Base-by-base conservation (phyloP, 2,888 invertebrate species). In the Odontothrips loti region DNA sequence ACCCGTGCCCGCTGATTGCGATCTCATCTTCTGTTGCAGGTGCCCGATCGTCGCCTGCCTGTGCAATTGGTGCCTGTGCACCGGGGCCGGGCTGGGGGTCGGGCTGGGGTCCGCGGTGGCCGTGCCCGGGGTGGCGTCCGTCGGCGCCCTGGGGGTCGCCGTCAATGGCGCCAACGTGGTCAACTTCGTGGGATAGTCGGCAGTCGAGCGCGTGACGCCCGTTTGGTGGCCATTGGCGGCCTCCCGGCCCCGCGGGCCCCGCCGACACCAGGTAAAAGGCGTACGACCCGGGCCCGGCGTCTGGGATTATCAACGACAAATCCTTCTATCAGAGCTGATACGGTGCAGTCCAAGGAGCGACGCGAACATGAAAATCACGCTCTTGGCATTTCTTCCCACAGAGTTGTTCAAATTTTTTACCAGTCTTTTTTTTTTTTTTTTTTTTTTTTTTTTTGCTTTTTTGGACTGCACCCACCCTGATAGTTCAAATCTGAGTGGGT, bases 61-160 rank as follows among this genome's bases (percentile, higher is more conserved):
- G 1, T 75, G 68, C 68, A 75, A 27, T 75, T 75, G n/a, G 23
- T 75, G 68, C 68, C 68, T 27, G 68, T 75, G 68, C 68, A 23
- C 68, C 68, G 68, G 58, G 20, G 58, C 20, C 4, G 58, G 4
- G 20, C 58, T 58, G 20, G 58, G 58, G 6, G 58, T 43, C 34
- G 34, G 58, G 58, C 58, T 58, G 58, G 68, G 11, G 68, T 12
- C 68, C 23, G 68, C 23, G 68, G 23, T 75, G 68, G 68, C 68
- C 23, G 12, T 27, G 68, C 23, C 68, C 68, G 68, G 23, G 23
- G 68, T 23, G 27, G 68, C 68, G 68, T 27, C 68, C 68, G 23
- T 68, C 63, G 68, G 68, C 68, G 68, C 23, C 68, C 6, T 51
- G 51, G 34, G 34, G 34, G 58, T 58, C 58, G 58, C 58, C 58